Conservation (phyloP, 2,888 invertebrate genomes). For the Drosophila merina region DNA sequence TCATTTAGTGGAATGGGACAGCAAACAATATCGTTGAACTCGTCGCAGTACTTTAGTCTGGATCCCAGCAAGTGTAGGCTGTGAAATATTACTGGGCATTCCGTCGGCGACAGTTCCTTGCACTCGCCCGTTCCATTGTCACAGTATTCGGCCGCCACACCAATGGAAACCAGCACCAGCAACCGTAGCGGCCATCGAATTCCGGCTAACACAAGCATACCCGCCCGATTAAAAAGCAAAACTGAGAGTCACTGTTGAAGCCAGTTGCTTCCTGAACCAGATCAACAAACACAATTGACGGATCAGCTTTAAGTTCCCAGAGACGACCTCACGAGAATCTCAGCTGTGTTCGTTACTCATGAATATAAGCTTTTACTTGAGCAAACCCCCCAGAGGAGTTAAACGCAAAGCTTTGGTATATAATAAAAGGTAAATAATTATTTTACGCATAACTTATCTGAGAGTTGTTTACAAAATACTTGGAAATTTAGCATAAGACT, state of each 20-base stretch:
- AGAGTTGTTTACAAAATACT: conserved; percentile 22
- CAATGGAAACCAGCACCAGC: background rate
- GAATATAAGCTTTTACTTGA: conserved; percentile 18
- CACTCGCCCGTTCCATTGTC: conserved; percentile 67
- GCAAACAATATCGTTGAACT: conserved; percentile 69
- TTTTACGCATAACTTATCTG: conserved; percentile 14
- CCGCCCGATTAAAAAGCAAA: conserved; percentile 22
- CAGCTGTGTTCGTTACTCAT: conserved; percentile 16
- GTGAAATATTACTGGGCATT: conserved; percentile 66
- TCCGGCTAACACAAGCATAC: conserved; percentile 37
- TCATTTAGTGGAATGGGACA: conserved; percentile 55
- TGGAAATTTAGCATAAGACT: conserved; percentile 8
- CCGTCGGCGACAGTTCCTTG: conserved; percentile 50
- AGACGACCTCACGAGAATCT: conserved; percentile 23
- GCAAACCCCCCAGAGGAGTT: background rate
- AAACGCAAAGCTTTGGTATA: background rate
- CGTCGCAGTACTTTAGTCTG: conserved; percentile 63
- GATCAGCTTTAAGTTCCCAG: conserved; percentile 19
- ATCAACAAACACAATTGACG: conserved; percentile 4
- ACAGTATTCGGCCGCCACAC: conserved; percentile 49
- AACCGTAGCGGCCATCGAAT: conserved; percentile 9
- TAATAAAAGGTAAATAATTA: background rate
- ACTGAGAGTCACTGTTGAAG: conserved; percentile 37
- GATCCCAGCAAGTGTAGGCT: conserved; percentile 58
- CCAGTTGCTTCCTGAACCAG: conserved; percentile 6